These are phyloP conservation scores for Nephrotoma guestfalica DNA, from an alignment of 2,888 invertebrate species.

Conservation along the genomic window DNA sequence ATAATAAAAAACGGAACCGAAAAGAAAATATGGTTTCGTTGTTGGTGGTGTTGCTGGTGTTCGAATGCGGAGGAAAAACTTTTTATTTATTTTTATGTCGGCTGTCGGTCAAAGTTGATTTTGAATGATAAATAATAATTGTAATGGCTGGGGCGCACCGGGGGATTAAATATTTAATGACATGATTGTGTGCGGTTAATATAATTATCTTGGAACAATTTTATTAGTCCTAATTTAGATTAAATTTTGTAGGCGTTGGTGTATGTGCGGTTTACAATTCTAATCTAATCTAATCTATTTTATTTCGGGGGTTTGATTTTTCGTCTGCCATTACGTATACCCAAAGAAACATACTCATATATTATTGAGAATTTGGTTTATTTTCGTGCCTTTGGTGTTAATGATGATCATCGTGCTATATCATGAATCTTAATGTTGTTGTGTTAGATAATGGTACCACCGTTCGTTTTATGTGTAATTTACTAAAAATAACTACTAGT, in stretches of 20 bases:
- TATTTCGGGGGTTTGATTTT: not conserved
- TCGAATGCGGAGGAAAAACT: not conserved
- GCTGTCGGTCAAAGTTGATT: not conserved
- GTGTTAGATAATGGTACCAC: not conserved
- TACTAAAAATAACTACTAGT: not conserved
- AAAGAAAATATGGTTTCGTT: not conserved
- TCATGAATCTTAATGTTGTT: not conserved
- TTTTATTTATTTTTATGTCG: not conserved
- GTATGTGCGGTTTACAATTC: not conserved
- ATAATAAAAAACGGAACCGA: not conserved
- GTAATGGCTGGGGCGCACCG: not conserved
- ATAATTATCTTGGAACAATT: not conserved
- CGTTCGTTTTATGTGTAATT: not conserved
- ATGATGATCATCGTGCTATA: not conserved
- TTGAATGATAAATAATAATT: not conserved
- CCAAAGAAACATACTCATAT: not conserved
- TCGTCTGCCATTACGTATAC: not conserved
- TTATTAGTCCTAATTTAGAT: not conserved
- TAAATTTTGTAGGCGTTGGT: not conserved
- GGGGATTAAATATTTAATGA: not conserved
- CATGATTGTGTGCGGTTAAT: not conserved
- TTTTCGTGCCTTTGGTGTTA: not conserved
- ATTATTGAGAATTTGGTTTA: not conserved
- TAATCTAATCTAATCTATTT: not conserved
- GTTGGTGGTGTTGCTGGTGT: not conserved